These are phyloP conservation scores for Ceramica pisi DNA, from an alignment of 2,888 invertebrate genomes.

Conservation along the genomic window DNA sequence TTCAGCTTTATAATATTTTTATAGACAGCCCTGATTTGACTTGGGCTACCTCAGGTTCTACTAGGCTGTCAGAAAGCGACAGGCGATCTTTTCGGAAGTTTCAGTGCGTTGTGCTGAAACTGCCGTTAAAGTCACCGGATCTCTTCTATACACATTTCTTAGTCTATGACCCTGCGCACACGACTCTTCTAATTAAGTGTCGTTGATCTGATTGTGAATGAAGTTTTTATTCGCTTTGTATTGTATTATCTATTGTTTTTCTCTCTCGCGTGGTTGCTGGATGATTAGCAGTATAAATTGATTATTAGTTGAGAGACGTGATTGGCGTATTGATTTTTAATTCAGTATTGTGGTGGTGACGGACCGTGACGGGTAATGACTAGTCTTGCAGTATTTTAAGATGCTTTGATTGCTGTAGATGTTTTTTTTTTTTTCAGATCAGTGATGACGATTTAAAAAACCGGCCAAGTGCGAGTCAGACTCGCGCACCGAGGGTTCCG, in stretches of 20 bases:
- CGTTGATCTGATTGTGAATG: slow-evolving; percentile 50
- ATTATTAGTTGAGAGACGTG: slow-evolving; percentile 30
- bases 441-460: too few relatives aligned
- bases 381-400: slow-evolving; percentile 1
- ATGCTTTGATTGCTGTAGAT: neutral
- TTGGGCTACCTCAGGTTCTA: neutral
- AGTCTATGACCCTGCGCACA: slow-evolving; percentile 32
- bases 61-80: too few relatives aligned
- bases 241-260: slow-evolving; percentile 29
- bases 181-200: slow-evolving; percentile 36
- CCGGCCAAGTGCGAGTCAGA: too few relatives aligned
- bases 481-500: too few relatives aligned
- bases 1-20: too few relatives aligned
- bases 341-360: slow-evolving; percentile 8
- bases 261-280: slow-evolving; percentile 16
- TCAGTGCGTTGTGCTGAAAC: too few relatives aligned
- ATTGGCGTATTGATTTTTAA: slow-evolving; percentile 42
- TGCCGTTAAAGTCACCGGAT: too few relatives aligned
- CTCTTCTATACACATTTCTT: neutral
- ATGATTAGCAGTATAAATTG: slow-evolving; percentile 42
- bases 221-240: slow-evolving; percentile 35
- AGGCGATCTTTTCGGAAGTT: too few relatives aligned
- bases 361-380: neutral
- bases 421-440: neutral
- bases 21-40: too few relatives aligned